Conservation (phyloP, 2,888 invertebrate species). For the Chalcosyrphus nemorum region DNA sequence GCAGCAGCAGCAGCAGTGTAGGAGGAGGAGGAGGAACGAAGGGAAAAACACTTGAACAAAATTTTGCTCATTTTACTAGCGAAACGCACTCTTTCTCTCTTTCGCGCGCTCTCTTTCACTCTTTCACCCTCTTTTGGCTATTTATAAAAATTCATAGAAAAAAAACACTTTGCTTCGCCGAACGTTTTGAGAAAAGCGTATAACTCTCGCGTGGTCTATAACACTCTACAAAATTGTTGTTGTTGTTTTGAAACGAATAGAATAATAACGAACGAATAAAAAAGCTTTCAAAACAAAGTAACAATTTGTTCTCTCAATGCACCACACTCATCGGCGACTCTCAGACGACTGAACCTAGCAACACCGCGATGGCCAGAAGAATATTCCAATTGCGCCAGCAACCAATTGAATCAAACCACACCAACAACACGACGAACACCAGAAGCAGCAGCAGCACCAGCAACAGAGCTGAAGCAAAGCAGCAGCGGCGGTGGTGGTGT, state of each 20-base stretch:
- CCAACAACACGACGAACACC: conserved; percentile 21
- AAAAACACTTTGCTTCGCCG: conserved; percentile 39
- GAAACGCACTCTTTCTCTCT: conserved; percentile 37
- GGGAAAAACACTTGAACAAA: conserved; percentile 14
- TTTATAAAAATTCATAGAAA: conserved; percentile 47
- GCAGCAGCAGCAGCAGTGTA: too few relatives aligned
- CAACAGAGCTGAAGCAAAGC: conserved; percentile 19
- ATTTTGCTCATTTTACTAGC: conserved; percentile 4
- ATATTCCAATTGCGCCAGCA: conserved; percentile 70
- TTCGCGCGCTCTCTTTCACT: neutral
- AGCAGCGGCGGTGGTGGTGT: conserved; percentile 23
- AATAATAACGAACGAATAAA: neutral
- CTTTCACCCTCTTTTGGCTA: conserved; percentile 28
- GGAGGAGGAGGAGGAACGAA: neutral
- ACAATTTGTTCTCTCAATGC: conserved; percentile 14
- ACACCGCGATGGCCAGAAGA: conserved; percentile 71
- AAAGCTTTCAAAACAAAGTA: conserved; percentile 33
- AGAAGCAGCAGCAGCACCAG: conserved; percentile 19
- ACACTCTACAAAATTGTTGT: conserved; percentile 21
- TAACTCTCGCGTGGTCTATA: conserved; percentile 45
- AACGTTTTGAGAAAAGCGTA: too few relatives aligned
- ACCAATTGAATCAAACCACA: conserved; percentile 55
- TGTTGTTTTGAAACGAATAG: conserved; percentile 16
- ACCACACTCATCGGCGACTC: conserved; percentile 67
- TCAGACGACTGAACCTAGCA: conserved; percentile 71